These are phyloP conservation scores for Phrynocephalus guinanensis DNA, from an alignment of 2,797 vertebrate species.

Conservation along the genomic window DNA sequence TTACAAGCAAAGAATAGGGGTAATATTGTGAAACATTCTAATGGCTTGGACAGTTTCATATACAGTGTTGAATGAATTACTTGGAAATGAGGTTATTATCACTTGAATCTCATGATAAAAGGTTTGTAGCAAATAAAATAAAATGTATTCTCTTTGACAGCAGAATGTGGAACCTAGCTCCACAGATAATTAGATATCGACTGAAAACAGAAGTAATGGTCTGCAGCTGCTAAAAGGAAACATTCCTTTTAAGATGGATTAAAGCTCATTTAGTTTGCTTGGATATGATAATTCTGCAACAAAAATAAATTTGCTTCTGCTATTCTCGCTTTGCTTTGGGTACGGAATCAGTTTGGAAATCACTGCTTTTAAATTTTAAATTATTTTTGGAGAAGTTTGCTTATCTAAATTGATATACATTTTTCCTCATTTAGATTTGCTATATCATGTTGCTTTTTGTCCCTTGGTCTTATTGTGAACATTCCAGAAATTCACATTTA, in stretches of 20 bases:
- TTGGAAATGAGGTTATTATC: neutral
- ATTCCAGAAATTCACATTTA: neutral
- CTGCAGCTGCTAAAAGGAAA: neutral
- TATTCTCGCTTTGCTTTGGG: neutral
- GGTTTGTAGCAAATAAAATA: slow-evolving; percentile 1
- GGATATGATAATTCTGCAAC: fast-evolving
- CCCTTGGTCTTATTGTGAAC: neutral
- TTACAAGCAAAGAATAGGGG: slow-evolving; percentile 10
- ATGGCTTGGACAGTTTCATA: neutral
- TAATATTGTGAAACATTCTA: neutral
- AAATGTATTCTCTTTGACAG: neutral
- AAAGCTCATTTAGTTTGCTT: neutral
- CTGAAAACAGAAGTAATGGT: slow-evolving; percentile 6
- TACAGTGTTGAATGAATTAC: slow-evolving; percentile 2
- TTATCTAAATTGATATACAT: neutral
- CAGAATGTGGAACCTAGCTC: neutral
- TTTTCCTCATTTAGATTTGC: too few species aligned
- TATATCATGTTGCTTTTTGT: neutral
- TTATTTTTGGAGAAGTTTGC: neutral
- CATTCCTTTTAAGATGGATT: neutral
- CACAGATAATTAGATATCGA: neutral
- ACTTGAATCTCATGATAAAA: neutral
- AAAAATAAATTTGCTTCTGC: neutral
- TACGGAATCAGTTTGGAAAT: neutral
- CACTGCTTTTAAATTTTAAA: fast-evolving